Base-by-base conservation (phyloP, 2,113 vertebrate genomes). In the Trachemys scripta region DNA sequence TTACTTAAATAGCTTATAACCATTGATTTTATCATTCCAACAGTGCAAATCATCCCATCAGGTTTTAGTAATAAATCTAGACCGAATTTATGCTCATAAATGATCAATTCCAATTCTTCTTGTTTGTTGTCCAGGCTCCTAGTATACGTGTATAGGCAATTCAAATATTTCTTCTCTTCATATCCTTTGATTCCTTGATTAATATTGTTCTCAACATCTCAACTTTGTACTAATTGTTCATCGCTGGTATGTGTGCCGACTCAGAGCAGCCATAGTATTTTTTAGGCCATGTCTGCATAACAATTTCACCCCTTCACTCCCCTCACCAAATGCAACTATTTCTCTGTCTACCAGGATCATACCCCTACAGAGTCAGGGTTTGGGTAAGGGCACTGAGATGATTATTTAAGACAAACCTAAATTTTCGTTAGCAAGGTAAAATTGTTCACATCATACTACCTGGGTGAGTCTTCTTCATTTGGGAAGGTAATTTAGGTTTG, bases 381-480 rank as follows among this genome's bases (percentile, higher is more conserved):
- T 69, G 80, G 38, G 89, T n/a, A 91, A 89, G 12, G 2, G 13
- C 86, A 88, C 80, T 47, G 27, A 92, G 29, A 31, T 3, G 92
- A 59, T 54, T 80, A 80, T 90, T 92, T 87, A 80, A 57, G 72
- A 80, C 22, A 51, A 0, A 0, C 4, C 69, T 94, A 51, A 82
- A 65, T 8, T 92, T 85, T 16, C 75, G 22, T 47, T 88, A 76
- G 5, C 47, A 59, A 86, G 0, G 0, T 49, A 5, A 88, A 2
- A 12, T 49, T 16, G 65, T 83, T 83, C 38, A 10, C 25, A 83
- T 83, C 38, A 25, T 54, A 42, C 22, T 56, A 42, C n/a, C 80
- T 53, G 13, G 35, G 22, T 42, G 22, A 4, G n/a, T 53, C 24
- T 27, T 14, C 8, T 82, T 53, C 51, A 27, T 38, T 8, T 56